These are phyloP conservation scores for Megastigmus dorsalis DNA, from an alignment of 2,888 invertebrate genomes.

Conservation along the genomic window DNA sequence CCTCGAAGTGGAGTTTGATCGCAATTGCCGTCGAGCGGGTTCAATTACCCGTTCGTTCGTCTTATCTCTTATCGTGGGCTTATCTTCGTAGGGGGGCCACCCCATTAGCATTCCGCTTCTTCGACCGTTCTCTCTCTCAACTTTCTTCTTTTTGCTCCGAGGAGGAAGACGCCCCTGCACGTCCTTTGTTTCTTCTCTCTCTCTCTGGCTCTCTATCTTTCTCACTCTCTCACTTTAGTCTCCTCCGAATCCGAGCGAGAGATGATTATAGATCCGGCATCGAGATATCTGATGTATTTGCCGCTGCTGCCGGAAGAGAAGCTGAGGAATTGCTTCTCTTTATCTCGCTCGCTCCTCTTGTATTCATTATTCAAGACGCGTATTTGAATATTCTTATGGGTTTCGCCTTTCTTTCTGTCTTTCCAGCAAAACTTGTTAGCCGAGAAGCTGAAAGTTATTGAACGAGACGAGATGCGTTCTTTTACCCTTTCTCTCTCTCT, in stretches of 20 bases:
- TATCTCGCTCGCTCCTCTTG: background rate
- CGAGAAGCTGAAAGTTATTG: background rate
- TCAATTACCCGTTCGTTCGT: constrained; percentile 26
- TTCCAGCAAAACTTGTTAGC: background rate
- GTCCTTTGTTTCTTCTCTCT: constrained; percentile 26
- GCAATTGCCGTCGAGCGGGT: constrained; percentile 25
- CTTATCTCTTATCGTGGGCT: constrained; percentile 23
- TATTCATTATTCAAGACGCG: constrained; percentile 22
- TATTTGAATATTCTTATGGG: constrained; percentile 17
- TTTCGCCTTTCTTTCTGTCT: background rate
- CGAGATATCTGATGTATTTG: background rate
- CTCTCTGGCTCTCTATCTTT: too few relatives aligned
- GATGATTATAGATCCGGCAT: constrained; percentile 34
- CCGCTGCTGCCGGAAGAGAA: constrained; percentile 12
- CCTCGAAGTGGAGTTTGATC: constrained; percentile 29
- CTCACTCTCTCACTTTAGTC: too few relatives aligned
- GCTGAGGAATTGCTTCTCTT: background rate
- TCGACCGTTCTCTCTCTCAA: background rate
- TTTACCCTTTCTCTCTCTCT: too few relatives aligned
- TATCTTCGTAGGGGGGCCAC: constrained; percentile 28
- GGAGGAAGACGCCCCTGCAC: background rate
- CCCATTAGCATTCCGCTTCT: constrained; percentile 43
- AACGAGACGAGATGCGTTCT: too few relatives aligned
- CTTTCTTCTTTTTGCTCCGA: background rate
- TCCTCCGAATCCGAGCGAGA: background rate